Conservation (phyloP, 2,888 invertebrate species). For the Caenorhabditis sulstoni region DNA sequence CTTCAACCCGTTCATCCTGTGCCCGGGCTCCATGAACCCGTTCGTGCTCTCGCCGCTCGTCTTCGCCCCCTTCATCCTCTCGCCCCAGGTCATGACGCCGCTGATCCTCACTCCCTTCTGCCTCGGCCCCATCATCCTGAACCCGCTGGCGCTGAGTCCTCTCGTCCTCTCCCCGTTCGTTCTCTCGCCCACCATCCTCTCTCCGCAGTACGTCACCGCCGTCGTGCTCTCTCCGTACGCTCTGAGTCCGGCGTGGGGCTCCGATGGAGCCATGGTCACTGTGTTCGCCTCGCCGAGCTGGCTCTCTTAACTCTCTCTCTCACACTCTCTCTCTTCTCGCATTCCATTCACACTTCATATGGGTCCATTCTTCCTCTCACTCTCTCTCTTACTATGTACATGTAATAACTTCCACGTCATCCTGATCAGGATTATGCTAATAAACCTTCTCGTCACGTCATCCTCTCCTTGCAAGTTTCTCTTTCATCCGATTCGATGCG, state of each 20-base stretch:
- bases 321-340: neutral
- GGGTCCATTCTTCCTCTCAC: neutral
- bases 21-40: conserved; percentile 66
- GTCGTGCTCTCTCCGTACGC: conserved; percentile 66
- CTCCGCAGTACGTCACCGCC: conserved; percentile 63
- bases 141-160: conserved; percentile 63
- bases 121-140: conserved; percentile 62
- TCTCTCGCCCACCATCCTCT: conserved; percentile 71
- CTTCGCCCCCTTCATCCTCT: conserved; percentile 69
- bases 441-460: too few relatives aligned
- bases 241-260: conserved; percentile 58
- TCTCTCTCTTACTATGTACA: too few relatives aligned
- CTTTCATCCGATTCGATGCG: too few relatives aligned
- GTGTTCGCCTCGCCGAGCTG: conserved; percentile 64
- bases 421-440: too few relatives aligned
- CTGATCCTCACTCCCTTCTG: conserved; percentile 69
- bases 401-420: too few relatives aligned
- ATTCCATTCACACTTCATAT: neutral
- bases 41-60: conserved; percentile 66
- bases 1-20: conserved; percentile 67
- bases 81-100: conserved; percentile 72
- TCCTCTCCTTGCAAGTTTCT: too few relatives aligned
- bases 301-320: conserved; percentile 35
- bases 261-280: conserved; percentile 58
- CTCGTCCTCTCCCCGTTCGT: conserved; percentile 71